Evolutionary conservation across 30 jellyfish, hydroid and myxozoan species (phyloP).

Genomic region (Turritopsis dohrnii): DNA sequence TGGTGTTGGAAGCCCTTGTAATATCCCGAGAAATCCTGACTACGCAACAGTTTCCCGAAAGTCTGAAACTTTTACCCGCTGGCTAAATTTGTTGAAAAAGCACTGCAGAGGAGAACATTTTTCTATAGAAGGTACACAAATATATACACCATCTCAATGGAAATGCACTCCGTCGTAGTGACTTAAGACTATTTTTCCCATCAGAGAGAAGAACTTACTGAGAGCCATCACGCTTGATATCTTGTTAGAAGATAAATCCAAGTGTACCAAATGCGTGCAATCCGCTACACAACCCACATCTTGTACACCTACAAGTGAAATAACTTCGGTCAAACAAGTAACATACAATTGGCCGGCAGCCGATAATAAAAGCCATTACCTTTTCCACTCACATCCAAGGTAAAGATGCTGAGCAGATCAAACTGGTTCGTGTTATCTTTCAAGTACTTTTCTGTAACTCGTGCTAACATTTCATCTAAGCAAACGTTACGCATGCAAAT

Average conservation of each 20-base stretch:
- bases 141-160: too few species aligned
- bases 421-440: not conserved
- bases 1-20: too few species aligned
- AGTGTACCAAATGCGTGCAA: not conserved
- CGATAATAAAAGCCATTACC: not conserved
- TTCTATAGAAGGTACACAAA: too few species aligned
- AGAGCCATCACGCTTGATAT: constrained; percentile 8
- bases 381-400: not conserved
- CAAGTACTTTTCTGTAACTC: not conserved
- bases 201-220: too few species aligned
- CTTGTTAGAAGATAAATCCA: constrained; percentile 12
- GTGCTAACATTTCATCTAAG: not conserved
- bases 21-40: too few species aligned
- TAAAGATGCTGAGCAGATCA: not conserved
- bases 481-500: not conserved
- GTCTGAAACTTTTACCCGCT: too few species aligned
- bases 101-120: too few species aligned
- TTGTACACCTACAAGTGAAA: not conserved
- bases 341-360: not conserved
- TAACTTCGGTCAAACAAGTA: not conserved
- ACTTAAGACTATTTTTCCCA: too few species aligned
- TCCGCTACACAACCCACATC: constrained; percentile 11
- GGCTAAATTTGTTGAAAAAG: too few species aligned
- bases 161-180: too few species aligned
- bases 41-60: too few species aligned